These are phyloP conservation scores for Corythucha ciliata DNA, from an alignment of 2,888 invertebrate genomes.

Conservation along the genomic window DNA sequence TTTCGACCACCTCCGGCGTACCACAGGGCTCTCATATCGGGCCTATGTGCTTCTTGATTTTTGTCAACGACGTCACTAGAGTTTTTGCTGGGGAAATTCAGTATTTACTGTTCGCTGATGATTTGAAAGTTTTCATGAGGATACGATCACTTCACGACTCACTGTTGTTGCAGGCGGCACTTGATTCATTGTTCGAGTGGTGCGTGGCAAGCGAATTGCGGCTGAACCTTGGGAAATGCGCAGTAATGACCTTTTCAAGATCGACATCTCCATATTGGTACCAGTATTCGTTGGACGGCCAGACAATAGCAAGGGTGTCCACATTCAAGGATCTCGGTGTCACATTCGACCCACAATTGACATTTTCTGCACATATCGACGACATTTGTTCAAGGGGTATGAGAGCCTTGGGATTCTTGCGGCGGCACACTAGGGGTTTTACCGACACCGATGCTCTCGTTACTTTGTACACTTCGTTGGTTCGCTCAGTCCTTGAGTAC, in stretches of 20 bases:
- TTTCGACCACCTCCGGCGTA: background rate
- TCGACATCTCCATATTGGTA: background rate
- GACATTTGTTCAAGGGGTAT: too few species aligned
- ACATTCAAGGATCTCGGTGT: background rate
- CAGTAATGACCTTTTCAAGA: slow-evolving; percentile 1
- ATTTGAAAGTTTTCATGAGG: background rate
- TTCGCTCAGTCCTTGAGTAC: slow-evolving; percentile 8
- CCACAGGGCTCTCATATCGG: background rate
- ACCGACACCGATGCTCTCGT: background rate
- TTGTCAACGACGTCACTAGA: too few species aligned
- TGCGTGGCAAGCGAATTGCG: background rate
- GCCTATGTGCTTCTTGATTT: background rate
- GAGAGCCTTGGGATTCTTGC: background rate
- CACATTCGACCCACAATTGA: background rate
- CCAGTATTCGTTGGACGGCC: background rate
- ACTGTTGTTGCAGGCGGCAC: background rate
- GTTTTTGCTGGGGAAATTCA: background rate
- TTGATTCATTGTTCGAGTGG: background rate
- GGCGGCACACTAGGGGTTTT: slow-evolving; percentile 1
- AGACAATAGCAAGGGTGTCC: background rate
- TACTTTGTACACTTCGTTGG: too few species aligned
- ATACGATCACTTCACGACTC: background rate
- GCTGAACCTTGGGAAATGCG: background rate
- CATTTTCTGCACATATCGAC: too few species aligned
- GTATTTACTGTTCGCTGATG: background rate